Percentiles rank a stretch among this genome's conserved stretches.
Evolutionary conservation across 1,140 invertebrate genomes (phyloP).

Genomic region (Scaptomyza pallida): DNA sequence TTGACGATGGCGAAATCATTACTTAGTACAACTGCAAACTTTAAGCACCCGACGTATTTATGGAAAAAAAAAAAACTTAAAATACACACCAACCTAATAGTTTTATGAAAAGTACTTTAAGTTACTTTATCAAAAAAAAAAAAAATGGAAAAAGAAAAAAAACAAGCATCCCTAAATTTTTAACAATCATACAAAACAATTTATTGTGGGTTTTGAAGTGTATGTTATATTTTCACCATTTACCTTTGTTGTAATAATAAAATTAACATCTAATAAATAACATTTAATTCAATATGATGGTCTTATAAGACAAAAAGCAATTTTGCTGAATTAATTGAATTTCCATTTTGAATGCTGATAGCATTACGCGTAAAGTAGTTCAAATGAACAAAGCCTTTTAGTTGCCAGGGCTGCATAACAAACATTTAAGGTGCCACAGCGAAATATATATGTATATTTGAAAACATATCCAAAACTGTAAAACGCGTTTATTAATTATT

Average conservation of each 20-base stretch:
- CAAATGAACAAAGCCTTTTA: too few relatives aligned
- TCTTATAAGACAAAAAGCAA: neutral
- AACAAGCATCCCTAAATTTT: neutral
- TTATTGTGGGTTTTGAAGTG: neutral
- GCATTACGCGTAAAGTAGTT: too few relatives aligned
- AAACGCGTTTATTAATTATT: too few relatives aligned
- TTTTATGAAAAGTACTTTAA: slow-evolving; percentile 60
- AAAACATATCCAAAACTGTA: too few relatives aligned
- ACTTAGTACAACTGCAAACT: slow-evolving; percentile 16
- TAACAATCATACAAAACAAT: slow-evolving; percentile 17
- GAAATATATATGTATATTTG: too few relatives aligned
- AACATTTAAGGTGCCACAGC: too few relatives aligned
- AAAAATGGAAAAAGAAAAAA: neutral
- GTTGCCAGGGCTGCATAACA: too few relatives aligned
- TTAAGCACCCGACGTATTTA: neutral
- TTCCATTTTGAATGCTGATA: too few relatives aligned
- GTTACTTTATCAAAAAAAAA: slow-evolving; percentile 55
- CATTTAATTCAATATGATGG: neutral
- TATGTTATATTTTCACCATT: slow-evolving; percentile 5
- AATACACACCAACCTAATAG: neutral
- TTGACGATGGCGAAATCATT: slow-evolving; percentile 56
- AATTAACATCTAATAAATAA: slow-evolving; percentile 5
- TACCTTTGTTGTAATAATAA: slow-evolving; percentile 14
- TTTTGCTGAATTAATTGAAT: too few relatives aligned
- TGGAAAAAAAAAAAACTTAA: too few relatives aligned